Evolutionary conservation across 1,140 invertebrate species (phyloP), one percentile per base, ranked within the genome.

Genomic region (Goniozus legneri): DNA sequence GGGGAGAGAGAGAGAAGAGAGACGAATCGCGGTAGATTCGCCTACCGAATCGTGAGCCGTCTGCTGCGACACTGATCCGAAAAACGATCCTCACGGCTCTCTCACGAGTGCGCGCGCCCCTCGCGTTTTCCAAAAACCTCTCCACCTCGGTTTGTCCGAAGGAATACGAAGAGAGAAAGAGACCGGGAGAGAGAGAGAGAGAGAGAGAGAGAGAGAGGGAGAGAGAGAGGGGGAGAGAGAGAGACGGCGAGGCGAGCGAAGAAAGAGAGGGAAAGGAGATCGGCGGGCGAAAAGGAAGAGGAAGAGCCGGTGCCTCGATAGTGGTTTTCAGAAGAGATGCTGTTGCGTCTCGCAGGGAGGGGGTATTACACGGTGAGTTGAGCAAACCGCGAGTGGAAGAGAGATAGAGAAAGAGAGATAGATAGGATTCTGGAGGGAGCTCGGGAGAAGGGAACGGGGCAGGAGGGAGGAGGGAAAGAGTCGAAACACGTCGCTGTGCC

Each of bases 11-110:
- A 27, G 24, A 27, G 24, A 27, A 27, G 24, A 4, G 24, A 27
- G 24, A 27, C 4, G 24, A 27, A 10, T 10, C 24, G 10, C 24
- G 4, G 10, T 6, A 27, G 10, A 10, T 27, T 10, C 36, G 40
- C 36, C 47, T 39, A 27, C 20, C n/a, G n/a, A n/a, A n/a, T 52
- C 41, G 49, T 42, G 32, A 41, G 24, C 12, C 42, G 34, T 48
- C 34, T 41, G 41, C 40, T 50, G 44, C 44, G 44, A 40, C 49
- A 60, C 57, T 60, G 57, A 61, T 52, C 44, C 51, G 41, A 53
- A 58, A 62, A n/a, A n/a, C n/a, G 55, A 55, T 49, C 48, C 53
- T 47, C 45, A n/a, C n/a, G n/a, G n/a, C n/a, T n/a, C n/a, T n/a
- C n/a, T n/a, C n/a, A n/a, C n/a, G n/a, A n/a, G n/a, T n/a, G n/a